phyloP scores from a whole-genome alignment of 2,113 vertebrate species.

The Lampris megalopsis region DNA sequence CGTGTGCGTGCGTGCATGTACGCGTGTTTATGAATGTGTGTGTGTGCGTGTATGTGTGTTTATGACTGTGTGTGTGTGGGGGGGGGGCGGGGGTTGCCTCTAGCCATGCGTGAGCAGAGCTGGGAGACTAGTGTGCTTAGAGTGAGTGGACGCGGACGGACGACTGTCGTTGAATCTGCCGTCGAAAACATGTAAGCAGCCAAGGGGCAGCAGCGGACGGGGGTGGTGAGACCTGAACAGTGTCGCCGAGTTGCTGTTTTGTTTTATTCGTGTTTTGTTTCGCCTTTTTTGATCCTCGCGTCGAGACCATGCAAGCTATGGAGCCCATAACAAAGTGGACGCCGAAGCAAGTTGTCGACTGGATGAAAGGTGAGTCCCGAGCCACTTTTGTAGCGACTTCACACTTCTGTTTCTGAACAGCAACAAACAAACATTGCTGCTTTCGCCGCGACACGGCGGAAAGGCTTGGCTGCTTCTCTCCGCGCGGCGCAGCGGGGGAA shows the following conservation, averaged over 20 bases:
- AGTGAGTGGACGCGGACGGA: constrained; percentile 41
- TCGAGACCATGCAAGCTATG: constrained; percentile 65
- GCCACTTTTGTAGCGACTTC: neutral
- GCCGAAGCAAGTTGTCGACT: constrained; percentile 84
- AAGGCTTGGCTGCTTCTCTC: too few species aligned
- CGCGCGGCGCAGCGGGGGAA: neutral
- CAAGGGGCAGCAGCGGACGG: neutral
- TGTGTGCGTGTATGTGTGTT: too few species aligned
- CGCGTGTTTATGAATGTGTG: too few species aligned
- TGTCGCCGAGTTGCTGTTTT: neutral
- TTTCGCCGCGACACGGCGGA: neutral
- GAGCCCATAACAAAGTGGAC: constrained; percentile 86
- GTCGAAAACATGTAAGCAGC: constrained; percentile 50
- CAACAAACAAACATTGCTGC: neutral
- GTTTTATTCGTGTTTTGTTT: neutral
- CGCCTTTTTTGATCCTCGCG: too few species aligned
- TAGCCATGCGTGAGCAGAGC: constrained; percentile 52
- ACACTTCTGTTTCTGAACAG: neutral
- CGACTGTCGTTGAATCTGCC: neutral
- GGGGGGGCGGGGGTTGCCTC: constrained; percentile 17
- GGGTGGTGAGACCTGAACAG: neutral
- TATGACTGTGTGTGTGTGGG: too few species aligned
- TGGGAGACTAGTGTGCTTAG: neutral
- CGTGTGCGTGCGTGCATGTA: too few species aligned
- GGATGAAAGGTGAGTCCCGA: constrained; percentile 81